These are phyloP conservation scores for Pluvianellus socialis DNA, from an alignment of 2,113 vertebrate genomes.

Conservation along the genomic window DNA sequence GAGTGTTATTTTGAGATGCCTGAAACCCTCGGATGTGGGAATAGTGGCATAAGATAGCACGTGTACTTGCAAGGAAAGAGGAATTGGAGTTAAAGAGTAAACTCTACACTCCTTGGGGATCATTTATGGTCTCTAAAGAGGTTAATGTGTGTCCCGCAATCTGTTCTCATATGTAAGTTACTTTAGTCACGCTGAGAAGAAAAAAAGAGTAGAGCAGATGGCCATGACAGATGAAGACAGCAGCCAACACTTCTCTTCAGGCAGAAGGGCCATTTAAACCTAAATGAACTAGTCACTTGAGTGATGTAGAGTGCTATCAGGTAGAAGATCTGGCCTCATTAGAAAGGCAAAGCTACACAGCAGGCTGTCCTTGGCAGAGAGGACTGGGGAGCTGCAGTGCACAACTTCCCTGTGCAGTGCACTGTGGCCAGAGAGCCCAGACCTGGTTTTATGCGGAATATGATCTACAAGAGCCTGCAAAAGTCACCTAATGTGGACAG, in stretches of 20 bases:
- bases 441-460: neutral
- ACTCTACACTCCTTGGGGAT: constrained; percentile 9
- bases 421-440: neutral
- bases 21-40: neutral
- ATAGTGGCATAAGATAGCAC: neutral
- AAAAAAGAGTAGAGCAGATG: constrained; percentile 58
- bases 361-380: neutral
- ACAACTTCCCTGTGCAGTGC: neutral
- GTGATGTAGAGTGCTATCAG: constrained; percentile 24
- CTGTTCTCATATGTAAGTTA: constrained; percentile 55
- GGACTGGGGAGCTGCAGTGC: neutral
- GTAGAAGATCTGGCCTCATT: constrained; percentile 36
- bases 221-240: constrained; percentile 65
- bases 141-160: constrained; percentile 24
- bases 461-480: neutral
- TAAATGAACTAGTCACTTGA: constrained; percentile 49
- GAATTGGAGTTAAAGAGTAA: neutral
- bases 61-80: neutral
- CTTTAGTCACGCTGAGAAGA: constrained; percentile 49
- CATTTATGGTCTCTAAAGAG: constrained; percentile 51
- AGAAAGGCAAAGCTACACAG: neutral
- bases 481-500: neutral
- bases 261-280: constrained; percentile 57
- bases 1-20: neutral
- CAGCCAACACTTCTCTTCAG: constrained; percentile 38